Evolutionary conservation across 2,113 vertebrate genomes (phyloP), one percentile per base, ranked within the genome.

Genomic region (Triplophysa siluroides): DNA sequence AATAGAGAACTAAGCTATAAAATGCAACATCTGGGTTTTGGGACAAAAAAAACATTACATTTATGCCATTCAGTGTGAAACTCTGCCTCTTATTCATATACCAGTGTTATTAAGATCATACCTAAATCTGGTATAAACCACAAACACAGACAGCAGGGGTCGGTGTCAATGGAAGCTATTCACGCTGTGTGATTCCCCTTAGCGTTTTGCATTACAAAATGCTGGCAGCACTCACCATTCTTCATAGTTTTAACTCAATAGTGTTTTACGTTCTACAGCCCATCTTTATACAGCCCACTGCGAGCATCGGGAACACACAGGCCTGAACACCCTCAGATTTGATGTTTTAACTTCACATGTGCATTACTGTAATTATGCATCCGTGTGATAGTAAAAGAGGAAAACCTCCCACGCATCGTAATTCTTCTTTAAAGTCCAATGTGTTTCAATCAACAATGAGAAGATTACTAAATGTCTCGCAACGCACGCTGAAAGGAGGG

Each of bases 321-420:
- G 58, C 9, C n/a, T 79, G 23, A 24, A 72, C 33, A 52, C 47
- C 60, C 19, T 47, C 56, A 41, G 50, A 38, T 60, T 47, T 50
- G 1, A 54, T 70, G 24, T n/a, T 14, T 75, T 63, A 13, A 67
- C 65, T 54, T 47, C 64, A 63, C 41, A 26, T 58, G 54, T 33
- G 56, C 72, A 81, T 81, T 62, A 74, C 52, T 56, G 11, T 62
- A 41, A 67, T 19, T 77, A 61, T 50, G 56, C n/a, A 13, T 33
- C 58, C 33, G 2, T 67, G 41, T 61, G 52, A 72, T 2, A 43
- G 70, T 13, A 63, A 63, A 63, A 47, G 14, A 12, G 9, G 11
- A 7, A 29, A 8, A 10, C 60, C 33, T 41, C 33, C 24, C n/a
- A 62, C 18, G 14, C 70, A 23, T 6, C 54, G 13, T 13, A 21